Base-by-base conservation (phyloP, 2,888 invertebrate genomes). In the Choristoneura rosaceana region DNA sequence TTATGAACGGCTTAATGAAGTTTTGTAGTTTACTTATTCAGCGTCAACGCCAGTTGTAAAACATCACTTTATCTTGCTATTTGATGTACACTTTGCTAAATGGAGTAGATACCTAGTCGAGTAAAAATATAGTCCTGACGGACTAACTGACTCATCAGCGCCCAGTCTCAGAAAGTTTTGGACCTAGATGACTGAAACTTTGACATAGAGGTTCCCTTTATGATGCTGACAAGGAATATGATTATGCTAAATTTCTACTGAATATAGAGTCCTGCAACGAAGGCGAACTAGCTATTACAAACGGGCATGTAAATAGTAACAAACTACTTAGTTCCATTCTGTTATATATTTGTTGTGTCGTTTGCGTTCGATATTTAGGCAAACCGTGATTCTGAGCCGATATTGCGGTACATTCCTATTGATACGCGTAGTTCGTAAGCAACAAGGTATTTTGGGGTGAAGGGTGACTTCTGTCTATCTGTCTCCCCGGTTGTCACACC, bases 401-500 rank as follows among this genome's bases (percentile, higher is more conserved):
- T 47, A 33, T 63, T 61, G 50, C 41, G 50, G 10, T 65, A 41
- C 41, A 33, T 65, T 55, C 25, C 25, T 45, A 43, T 45, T 43
- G 58, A 58, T 33, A 45, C 9, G 25, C 25, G 17, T 55, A 12
- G 14, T 7, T 25, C n/a, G 25, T 33, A 63, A 47, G 63, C 55
- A 55, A 58, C 63, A 70, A 70, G 38, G 43, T 41, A 66, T 66
- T 52, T 67, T 45, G 55, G 62, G 67, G 55, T 62, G 52, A 52
- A 69, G 73, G 69, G 64, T 69, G 59, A 69, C 59, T 52, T 61
- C 33, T 58, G 65, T 52, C 60, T 25, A 17, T 14, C 68, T 50
- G 10, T 58, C 58, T 68, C 63, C 59, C 38, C 58, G 68, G 67
- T 33, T 69, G 59, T 73, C 73, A 69, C 59, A 64, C 73, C 73